Percentiles rank a stretch among this genome's conserved stretches.
These are phyloP conservation scores for Oxyura jamaicensis DNA, from an alignment of 2,113 vertebrate genomes.

Conservation along the genomic window DNA sequence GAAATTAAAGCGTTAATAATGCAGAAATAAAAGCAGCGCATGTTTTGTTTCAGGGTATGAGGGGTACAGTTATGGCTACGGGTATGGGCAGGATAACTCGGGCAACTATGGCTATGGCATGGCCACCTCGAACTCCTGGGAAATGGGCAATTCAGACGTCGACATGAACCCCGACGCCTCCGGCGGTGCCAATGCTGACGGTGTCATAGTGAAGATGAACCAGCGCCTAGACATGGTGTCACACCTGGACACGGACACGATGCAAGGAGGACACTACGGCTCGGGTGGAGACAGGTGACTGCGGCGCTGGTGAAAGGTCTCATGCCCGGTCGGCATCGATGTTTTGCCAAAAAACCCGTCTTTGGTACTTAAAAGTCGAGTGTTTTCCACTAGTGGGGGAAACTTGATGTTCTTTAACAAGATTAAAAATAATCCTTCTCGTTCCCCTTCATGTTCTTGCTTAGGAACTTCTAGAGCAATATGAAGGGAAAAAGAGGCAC, in stretches of 20 bases:
- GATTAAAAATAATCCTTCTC: neutral
- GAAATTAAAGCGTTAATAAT: neutral
- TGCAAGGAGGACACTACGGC: conserved; percentile 70
- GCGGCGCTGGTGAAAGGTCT: neutral
- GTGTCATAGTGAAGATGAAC: conserved; percentile 89
- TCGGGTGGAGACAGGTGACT: conserved; percentile 75
- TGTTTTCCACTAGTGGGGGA: neutral
- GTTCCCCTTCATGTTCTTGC: neutral
- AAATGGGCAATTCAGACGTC: conserved; percentile 67
- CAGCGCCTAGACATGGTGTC: conserved; percentile 89
- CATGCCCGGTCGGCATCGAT: rapidly evolving
- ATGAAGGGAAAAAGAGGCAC: neutral
- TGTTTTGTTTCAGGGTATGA: conserved; percentile 71
- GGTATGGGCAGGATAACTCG: conserved; percentile 75
- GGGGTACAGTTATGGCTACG: conserved; percentile 76
- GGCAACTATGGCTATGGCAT: conserved; percentile 74
- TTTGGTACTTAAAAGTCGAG: neutral
- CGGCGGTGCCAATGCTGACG: conserved; percentile 79
- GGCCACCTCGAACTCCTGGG: conserved; percentile 76
- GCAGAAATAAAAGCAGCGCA: neutral
- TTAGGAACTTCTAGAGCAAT: neutral
- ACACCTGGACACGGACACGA: conserved; percentile 67
- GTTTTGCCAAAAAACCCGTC: neutral
- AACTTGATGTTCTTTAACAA: neutral
- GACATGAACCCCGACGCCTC: conserved; percentile 56